Percentiles rank a stretch among this genome's conserved stretches.
Conservation (phyloP, 1,140 invertebrate species). For the Cecropterus lyciades region DNA sequence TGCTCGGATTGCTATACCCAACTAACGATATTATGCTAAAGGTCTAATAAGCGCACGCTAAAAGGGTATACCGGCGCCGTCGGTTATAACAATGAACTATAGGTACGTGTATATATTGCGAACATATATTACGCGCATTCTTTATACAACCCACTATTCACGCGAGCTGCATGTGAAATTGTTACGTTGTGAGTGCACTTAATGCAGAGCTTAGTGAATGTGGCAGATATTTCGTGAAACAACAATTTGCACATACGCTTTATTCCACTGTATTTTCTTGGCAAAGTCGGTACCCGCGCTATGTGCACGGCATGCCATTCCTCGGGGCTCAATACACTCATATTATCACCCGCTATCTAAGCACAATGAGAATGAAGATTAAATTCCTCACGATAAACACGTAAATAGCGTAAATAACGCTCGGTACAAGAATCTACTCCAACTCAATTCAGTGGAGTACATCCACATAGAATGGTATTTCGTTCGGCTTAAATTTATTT, state of each 20-base stretch:
- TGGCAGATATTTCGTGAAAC: slow-evolving; percentile 56
- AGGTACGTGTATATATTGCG: not conserved
- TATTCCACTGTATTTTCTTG: slow-evolving; percentile 44
- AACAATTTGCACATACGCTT: slow-evolving; percentile 57
- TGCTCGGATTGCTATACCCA: slow-evolving; percentile 5
- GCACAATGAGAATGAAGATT: slow-evolving; percentile 41
- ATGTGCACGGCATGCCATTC: slow-evolving; percentile 27
- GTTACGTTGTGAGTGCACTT: slow-evolving; percentile 36
- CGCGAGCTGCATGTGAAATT: slow-evolving; percentile 8
- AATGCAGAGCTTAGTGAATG: slow-evolving; percentile 51
- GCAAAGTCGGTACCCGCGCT: slow-evolving; percentile 20
- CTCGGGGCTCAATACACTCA: slow-evolving; percentile 43
- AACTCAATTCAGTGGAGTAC: not conserved
- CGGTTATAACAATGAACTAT: slow-evolving; percentile 15
- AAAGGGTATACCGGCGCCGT: slow-evolving; percentile 17
- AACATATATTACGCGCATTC: slow-evolving; percentile 3
- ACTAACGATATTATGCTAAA: slow-evolving; percentile 17
- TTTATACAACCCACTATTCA: slow-evolving; percentile 2
- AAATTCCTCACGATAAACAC: slow-evolving; percentile 39
- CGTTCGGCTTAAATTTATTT: no score
- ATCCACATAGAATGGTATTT: no score
- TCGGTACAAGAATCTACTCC: not conserved
- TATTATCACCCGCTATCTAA: slow-evolving; percentile 39
- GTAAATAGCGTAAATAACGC: slow-evolving; percentile 23
- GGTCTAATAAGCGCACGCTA: slow-evolving; percentile 19